A percentile compares a stretch with the other conserved stretches of the same genome.
phyloP scores from a whole-genome alignment of 2,888 invertebrate species.

The Beris morrisii region DNA sequence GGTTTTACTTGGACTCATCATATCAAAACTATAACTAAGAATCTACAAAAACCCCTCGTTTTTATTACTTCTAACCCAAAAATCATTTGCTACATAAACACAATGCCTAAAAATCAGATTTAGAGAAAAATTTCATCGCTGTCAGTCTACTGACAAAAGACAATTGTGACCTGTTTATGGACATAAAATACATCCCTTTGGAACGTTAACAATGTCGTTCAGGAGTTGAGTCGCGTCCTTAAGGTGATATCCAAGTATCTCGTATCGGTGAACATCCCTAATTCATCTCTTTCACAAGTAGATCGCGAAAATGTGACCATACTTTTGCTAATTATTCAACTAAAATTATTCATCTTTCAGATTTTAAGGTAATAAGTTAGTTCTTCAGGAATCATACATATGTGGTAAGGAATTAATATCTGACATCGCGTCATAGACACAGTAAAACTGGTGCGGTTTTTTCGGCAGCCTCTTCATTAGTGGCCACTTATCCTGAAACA shows the following conservation, averaged over 20 bases:
- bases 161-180: slow-evolving; percentile 36
- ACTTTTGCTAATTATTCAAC: no score
- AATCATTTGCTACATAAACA: background rate
- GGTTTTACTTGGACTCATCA: background rate
- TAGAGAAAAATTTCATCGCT: slow-evolving; percentile 33
- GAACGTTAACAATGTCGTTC: slow-evolving; percentile 33
- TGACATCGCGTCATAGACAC: no score
- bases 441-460: background rate
- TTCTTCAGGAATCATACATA: no score
- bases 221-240: slow-evolving; percentile 23
- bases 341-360: no score
- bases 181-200: slow-evolving; percentile 30
- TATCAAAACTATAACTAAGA: no score
- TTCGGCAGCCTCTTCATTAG: slow-evolving; percentile 35
- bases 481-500: slow-evolving; percentile 37
- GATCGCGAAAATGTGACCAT: no score
- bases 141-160: slow-evolving; percentile 12
- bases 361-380: no score
- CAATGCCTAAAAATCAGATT: background rate
- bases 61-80: background rate
- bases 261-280: no score
- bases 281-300: no score
- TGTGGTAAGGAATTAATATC: no score
- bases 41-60: background rate
- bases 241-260: background rate